These are phyloP conservation scores for Phalanger gymnotis DNA, from an alignment of 2,797 vertebrate species.

Conservation along the genomic window DNA sequence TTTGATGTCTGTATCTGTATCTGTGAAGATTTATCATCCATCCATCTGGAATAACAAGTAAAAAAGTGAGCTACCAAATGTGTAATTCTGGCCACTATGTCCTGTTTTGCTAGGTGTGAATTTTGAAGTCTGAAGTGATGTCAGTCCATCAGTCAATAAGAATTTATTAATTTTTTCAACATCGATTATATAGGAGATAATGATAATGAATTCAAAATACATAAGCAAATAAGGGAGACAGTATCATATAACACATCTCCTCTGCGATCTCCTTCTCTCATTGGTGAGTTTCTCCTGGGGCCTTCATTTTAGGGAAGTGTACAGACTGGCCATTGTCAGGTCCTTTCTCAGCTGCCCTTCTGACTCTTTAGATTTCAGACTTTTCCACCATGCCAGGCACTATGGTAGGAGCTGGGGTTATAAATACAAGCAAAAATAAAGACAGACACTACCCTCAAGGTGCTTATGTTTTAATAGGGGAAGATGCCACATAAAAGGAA, in stretches of 20 bases:
- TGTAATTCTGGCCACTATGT: not conserved
- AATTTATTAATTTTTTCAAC: not conserved
- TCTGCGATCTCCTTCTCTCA: not conserved
- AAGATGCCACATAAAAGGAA: not conserved
- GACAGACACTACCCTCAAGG: not conserved
- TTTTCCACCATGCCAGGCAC: not conserved
- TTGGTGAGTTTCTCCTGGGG: not conserved
- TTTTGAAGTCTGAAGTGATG: no score
- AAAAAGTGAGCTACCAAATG: not conserved
- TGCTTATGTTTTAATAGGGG: not conserved
- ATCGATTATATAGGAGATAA: not conserved
- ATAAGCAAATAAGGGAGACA: not conserved
- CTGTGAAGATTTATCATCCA: not conserved
- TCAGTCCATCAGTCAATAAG: not conserved
- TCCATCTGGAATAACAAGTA: not conserved
- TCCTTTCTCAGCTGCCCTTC: not conserved
- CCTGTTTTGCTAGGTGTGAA: not conserved
- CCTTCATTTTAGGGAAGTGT: not conserved
- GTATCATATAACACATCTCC: not conserved
- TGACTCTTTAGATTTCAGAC: not conserved
- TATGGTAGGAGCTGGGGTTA: not conserved
- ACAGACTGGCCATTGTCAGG: rapidly evolving
- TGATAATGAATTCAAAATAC: not conserved
- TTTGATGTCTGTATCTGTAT: not conserved
- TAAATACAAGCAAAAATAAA: not conserved